Base-by-base conservation (phyloP, 2,888 invertebrate genomes). In the Mythimna albipuncta region DNA sequence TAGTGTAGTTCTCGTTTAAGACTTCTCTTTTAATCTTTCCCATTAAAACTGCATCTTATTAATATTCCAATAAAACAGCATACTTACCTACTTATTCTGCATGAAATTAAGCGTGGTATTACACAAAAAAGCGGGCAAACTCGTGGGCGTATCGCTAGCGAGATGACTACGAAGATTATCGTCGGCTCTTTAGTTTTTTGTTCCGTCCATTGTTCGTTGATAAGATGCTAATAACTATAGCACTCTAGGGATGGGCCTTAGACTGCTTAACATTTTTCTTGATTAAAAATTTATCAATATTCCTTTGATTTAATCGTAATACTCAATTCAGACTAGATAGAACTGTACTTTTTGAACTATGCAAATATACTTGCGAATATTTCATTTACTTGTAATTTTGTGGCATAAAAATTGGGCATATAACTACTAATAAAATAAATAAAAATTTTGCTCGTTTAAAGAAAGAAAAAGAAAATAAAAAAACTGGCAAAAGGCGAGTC, bases 141-240 rank as follows among this genome's bases (percentile, higher is more conserved):
- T 72, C 64, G 59, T 69, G 76, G 79, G 75, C 75, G 82, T 82
- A 77, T 75, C 69, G 59, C 73, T 69, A 77, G 73, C 74, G 73
- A 81, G 81, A 84, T 86, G 87, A 85, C 86, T 85, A 77, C 79
- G 72, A 75, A 85, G 86, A 88, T 89, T 82, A 88, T 84, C 72
- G 75, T 86, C 79, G 85, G 85, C 81, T 84, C 78, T 87, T 86
- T 85, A 86, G 68, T 87, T 90, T 89, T 91, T 89, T 88, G 78
- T 67, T 69, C 52, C 35, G 10, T 64, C 83, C 79, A 89, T 89
- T 90, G 90, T 90, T 88, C 84, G 77, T 74, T 86, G 87, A 89
- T 88, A 87, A 85, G 84, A 83, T 84, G 81, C 77, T 86, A 87
- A 88, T 89, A 87, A 86, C 82, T 81, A 80, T 62, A 67, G 63